Percentiles rank a stretch among this genome's conserved stretches.
These are phyloP conservation scores for Gymnopithys bicolor DNA, from an alignment of 2,797 vertebrate species.

Conservation along the genomic window DNA sequence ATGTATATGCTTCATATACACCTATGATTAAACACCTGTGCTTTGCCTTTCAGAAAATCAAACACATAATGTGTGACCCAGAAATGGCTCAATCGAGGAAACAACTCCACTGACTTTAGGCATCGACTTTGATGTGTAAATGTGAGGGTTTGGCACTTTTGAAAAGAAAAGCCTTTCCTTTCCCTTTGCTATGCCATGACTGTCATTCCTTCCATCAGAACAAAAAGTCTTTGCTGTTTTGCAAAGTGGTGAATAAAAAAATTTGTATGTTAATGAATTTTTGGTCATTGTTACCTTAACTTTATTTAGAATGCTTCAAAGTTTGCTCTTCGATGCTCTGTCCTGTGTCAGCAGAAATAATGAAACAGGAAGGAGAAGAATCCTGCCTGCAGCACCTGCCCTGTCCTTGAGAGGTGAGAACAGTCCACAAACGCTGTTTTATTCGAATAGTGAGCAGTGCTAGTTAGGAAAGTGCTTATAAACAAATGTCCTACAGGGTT, in stretches of 20 bases:
- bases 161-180: background rate
- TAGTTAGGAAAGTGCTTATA: background rate
- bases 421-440: background rate
- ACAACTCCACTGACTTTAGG: background rate
- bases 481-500: background rate
- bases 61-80: background rate
- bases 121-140: background rate
- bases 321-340: background rate
- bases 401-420: background rate
- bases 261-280: background rate
- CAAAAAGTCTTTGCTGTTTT: background rate
- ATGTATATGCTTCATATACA: background rate
- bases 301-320: background rate
- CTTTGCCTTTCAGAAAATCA: background rate
- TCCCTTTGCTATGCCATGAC: background rate
- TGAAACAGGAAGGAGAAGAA: background rate
- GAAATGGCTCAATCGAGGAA: background rate
- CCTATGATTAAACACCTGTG: background rate
- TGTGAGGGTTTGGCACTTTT: background rate
- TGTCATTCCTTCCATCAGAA: background rate
- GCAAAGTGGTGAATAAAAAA: background rate
- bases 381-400: background rate
- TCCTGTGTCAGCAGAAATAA: background rate
- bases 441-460: background rate
- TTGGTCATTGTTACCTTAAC: background rate